A percentile compares a stretch with the other conserved stretches of the same genome.
Evolutionary conservation across 2,797 vertebrate species (phyloP).

Genomic region (Gymnothorax reevesii): DNA sequence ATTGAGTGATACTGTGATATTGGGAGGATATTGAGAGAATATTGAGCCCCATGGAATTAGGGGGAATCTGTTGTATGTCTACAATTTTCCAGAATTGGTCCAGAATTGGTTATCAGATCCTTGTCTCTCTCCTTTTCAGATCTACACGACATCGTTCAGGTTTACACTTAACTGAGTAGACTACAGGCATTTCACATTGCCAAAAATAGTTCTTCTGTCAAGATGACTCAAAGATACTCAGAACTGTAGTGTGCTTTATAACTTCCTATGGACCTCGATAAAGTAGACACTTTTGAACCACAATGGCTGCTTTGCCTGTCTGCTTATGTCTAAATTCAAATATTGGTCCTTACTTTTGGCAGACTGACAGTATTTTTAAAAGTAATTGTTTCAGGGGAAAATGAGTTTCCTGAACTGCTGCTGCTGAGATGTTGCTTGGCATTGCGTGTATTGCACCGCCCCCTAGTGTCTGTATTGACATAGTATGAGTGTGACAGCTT

Average conservation of each 20-base stretch:
- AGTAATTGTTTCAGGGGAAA: neutral
- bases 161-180: neutral
- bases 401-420: neutral
- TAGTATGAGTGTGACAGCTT: neutral
- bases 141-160: neutral
- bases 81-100: neutral
- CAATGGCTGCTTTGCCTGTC: neutral
- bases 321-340: neutral
- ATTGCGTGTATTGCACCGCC: conserved; percentile 36
- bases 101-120: neutral
- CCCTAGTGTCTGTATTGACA: conserved; percentile 42
- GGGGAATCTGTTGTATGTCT: neutral
- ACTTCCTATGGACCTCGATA: neutral
- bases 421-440: neutral
- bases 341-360: neutral
- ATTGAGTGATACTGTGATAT: too few species aligned
- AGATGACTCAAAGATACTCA: neutral
- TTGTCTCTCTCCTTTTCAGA: neutral
- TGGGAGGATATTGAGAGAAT: neutral
- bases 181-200: neutral
- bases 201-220: neutral
- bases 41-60: neutral
- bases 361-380: neutral
- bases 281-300: neutral
- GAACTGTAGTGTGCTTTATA: neutral